Evolutionary conservation across 2,797 vertebrate species (phyloP), one percentile per base, ranked within the genome.

Genomic region (Argentina silus): DNA sequence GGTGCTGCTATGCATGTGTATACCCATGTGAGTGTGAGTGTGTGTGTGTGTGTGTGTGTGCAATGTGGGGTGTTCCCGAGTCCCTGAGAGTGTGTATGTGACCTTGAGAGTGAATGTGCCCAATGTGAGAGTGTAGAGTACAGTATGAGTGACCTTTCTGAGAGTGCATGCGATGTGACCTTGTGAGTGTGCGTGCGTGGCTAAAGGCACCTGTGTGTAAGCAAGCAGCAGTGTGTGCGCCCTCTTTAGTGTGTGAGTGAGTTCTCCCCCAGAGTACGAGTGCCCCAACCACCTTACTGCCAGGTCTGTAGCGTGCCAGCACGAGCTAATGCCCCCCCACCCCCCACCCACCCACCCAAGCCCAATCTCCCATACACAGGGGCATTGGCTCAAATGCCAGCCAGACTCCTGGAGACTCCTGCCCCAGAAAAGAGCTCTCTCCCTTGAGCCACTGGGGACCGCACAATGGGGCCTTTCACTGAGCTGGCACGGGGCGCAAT

Each of bases 391-490:
- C 64, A 64, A 76, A 74, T 80, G 80, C 87, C 88, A 89, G 82
- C 76, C 75, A 77, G 87, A 92, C 89, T 91, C 83, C 81, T 66
- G 72, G 74, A 82, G 85, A 85, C 66, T 79, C 1, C 5, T 66
- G 17, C 50, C 44, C 17, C 11, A 62, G 71, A 68, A 76, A 51
- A 80, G 73, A 55, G 21, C 59, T 69, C 23, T n/a, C 8, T 51
- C 57, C 84, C 81, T 83, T 84, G 84, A 75, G 79, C 83, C 81
- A 68, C 42, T 7, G 0, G 50, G 19, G 47, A 78, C 68, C 14
- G 6, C 80, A 95, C 91, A 95, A 91, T 72, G 76, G 63, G 82
- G 19, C 72, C 79, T 89, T 91, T 93, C 87, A 92, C 45, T 68
- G 44, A 51, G n/a, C 53, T n/a, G 50, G 77, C 8, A 43, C 1